Evolutionary conservation across 2,797 vertebrate genomes (phyloP), one percentile per base, ranked within the genome.

Genomic region (Apodemus agrarius): DNA sequence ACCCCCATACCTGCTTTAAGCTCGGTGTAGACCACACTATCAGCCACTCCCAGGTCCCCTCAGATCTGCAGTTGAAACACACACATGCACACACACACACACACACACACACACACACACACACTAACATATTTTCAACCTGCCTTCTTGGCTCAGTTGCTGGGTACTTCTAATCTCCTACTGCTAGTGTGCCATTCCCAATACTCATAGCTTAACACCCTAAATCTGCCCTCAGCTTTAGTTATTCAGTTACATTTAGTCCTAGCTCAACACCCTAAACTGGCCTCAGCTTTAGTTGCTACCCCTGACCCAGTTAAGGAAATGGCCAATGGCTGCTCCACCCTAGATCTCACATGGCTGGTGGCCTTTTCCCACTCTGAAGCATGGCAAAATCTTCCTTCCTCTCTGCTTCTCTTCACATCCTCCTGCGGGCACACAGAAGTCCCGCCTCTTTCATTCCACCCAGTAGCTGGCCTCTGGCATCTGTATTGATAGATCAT

Each of bases 21-120:
- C 34, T n/a, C 34, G 1, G 2, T 3, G 6, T 8, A 8, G 34
- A n/a, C 16, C 2, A 7, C 6, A 1, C 67, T n/a, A 19, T 17
- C 16, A 69, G 67, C 6, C 34, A 7, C 3, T 4, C 67, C 67
- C 16, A 69, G 26, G 29, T 26, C 13, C 61, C 11, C 10, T 65
- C 26, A 11, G 14, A n/a, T 69, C 67, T n/a, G 67, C 3, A 8
- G 34, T 19, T 69, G 67, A 69, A 69, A n/a, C 17, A 69, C 67
- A n/a, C 65, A 34, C 31, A 34, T 14, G 7, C 31, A 67, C 31
- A 67, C 65, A 34, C 29, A 67, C 31, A 63, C 61, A 63, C 61
- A 59, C 59, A 59, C 6, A 59, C 59, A 59, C 59, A 22, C 21
- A 22, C 21, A 59, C 59, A 63, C 61, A 63, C 24, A 65, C 63